Conservation (phyloP, 2,888 invertebrate genomes). For the Arctia plantaginis region DNA sequence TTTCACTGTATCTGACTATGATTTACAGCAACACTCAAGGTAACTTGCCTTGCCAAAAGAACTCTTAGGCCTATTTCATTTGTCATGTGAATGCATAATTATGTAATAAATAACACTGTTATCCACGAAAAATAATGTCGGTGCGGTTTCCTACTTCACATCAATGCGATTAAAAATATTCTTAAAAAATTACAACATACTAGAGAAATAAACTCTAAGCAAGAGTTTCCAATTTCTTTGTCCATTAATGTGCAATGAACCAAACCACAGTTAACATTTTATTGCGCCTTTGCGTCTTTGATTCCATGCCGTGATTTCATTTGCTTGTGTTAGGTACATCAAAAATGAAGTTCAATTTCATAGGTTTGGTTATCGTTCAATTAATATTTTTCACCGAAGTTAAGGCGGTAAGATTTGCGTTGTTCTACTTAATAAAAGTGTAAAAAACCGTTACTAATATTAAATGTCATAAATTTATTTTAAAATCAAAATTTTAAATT, state of each 20-base stretch:
- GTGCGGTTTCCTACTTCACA: neutral
- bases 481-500: neutral
- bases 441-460: neutral
- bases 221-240: constrained; percentile 59
- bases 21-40: neutral
- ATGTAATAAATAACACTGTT: neutral
- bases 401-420: constrained; percentile 66
- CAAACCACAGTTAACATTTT: constrained; percentile 63
- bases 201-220: constrained; percentile 14
- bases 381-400: constrained; percentile 57
- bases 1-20: neutral
- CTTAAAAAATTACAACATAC: constrained; percentile 12
- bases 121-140: neutral
- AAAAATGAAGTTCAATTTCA: constrained; percentile 74
- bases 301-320: constrained; percentile 57
- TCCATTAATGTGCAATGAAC: constrained; percentile 64
- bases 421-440: neutral
- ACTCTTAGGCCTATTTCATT: neutral
- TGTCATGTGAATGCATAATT: neutral
- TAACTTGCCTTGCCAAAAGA: neutral
- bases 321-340: constrained; percentile 62
- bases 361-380: constrained; percentile 65
- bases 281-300: constrained; percentile 56
- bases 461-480: neutral
- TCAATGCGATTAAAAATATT: constrained; percentile 12